Evolutionary conservation across 2,113 vertebrate genomes (phyloP).

Genomic region (Ursus arctos): DNA sequence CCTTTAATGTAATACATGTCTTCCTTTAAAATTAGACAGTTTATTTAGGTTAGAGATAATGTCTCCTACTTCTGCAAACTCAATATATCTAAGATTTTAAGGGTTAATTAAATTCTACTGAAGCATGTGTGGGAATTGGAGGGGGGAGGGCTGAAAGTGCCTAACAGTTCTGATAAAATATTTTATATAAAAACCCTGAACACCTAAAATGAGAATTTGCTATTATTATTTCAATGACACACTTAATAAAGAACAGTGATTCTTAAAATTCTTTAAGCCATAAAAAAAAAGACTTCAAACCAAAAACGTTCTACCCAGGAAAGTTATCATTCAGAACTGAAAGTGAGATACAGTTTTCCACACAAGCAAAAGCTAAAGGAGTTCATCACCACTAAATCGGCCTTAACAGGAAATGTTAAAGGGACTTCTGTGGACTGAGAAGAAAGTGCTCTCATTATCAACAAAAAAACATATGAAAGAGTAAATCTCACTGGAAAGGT

Average conservation of each 20-base stretch:
- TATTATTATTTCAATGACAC: conserved; percentile 11
- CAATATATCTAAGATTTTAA: neutral
- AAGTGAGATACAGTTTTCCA: neutral
- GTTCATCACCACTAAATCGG: neutral
- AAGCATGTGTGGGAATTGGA: neutral
- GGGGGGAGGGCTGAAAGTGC: neutral
- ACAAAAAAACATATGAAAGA: neutral
- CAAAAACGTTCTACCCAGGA: neutral
- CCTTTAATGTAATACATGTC: neutral
- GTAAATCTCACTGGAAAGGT: neutral
- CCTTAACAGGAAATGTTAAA: neutral
- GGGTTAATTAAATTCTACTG: neutral
- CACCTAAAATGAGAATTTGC: neutral
- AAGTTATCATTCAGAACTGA: neutral
- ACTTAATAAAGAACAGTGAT: neutral
- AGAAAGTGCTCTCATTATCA: neutral
- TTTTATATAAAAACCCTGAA: conserved; percentile 37
- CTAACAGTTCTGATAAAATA: conserved; percentile 15
- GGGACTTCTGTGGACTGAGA: neutral
- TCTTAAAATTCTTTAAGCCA: neutral
- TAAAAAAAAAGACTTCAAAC: neutral
- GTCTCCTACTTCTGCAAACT: neutral
- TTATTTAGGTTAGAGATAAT: neutral
- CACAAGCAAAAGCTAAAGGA: neutral
- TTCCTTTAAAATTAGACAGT: conserved; percentile 51